Evolutionary conservation across 2,797 vertebrate genomes (phyloP).

Genomic region (Chaunax sp.): DNA sequence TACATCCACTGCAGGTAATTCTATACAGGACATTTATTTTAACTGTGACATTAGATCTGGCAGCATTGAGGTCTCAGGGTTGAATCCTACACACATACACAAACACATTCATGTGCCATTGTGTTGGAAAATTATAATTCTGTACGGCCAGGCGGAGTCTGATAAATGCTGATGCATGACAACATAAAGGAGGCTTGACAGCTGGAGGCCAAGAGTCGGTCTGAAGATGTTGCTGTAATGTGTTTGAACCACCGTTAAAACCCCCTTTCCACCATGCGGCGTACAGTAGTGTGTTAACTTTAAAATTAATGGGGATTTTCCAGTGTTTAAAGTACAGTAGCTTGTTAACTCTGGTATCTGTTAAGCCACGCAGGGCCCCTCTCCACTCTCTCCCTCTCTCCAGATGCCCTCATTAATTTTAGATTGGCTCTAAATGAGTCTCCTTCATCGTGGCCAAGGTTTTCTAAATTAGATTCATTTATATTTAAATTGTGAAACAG

Average conservation of each 20-base stretch:
- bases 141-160: conserved; percentile 11
- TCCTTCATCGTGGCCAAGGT: conserved; percentile 76
- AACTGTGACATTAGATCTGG: conserved; percentile 4
- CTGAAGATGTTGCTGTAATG: conserved; percentile 32
- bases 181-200: conserved; percentile 41
- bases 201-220: conserved; percentile 43
- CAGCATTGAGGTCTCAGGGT: background rate
- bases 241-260: conserved; percentile 58
- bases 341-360: conserved; percentile 76
- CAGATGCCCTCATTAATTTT: conserved; percentile 85
- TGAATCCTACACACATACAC: conserved; percentile 16
- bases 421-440: conserved; percentile 85
- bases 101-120: conserved; percentile 17
- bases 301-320: conserved; percentile 77
- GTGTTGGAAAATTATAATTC: conserved; percentile 23
- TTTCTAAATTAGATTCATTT: conserved; percentile 85
- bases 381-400: conserved; percentile 61
- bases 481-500: conserved; percentile 85
- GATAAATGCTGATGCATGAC: conserved; percentile 28
- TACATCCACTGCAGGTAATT: conserved; percentile 3
- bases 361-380: conserved; percentile 69
- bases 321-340: conserved; percentile 78
- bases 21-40: background rate
- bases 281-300: conserved; percentile 67
- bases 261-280: conserved; percentile 41